Percentiles rank a stretch among this genome's conserved stretches.
Conservation (phyloP, 2,113 vertebrate genomes). For the Semnornis frantzii region DNA sequence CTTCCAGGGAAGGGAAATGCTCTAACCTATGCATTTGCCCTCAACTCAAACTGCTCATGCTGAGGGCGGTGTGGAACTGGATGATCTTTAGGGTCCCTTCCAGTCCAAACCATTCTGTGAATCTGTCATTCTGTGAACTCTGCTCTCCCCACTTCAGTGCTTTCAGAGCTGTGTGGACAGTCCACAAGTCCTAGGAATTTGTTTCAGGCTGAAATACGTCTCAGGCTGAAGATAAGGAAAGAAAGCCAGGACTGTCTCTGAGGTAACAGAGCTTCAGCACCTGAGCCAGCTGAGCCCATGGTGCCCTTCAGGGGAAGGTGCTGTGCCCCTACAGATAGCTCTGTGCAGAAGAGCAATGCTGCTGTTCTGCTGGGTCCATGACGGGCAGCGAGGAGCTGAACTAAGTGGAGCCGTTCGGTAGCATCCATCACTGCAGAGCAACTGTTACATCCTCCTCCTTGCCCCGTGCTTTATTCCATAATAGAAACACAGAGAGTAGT, state of each 20-base stretch:
- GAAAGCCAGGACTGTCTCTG: not conserved
- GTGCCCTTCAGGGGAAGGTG: not conserved
- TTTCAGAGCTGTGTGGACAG: not conserved
- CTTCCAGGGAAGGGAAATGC: not conserved
- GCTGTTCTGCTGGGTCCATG: not conserved
- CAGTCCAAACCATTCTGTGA: too few relatives aligned
- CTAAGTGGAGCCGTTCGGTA: not conserved
- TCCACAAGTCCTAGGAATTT: not conserved
- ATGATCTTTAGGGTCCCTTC: too few relatives aligned
- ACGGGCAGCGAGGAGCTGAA: not conserved
- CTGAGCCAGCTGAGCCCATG: not conserved
- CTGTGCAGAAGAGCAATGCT: not conserved
- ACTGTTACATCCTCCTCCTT: slow-evolving; percentile 28
- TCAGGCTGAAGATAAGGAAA: not conserved
- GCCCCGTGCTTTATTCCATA: not conserved
- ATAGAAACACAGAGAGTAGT: not conserved
- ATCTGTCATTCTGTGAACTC: too few relatives aligned
- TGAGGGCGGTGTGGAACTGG: too few relatives aligned
- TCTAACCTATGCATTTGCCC: not conserved
- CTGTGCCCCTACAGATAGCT: not conserved
- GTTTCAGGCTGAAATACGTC: not conserved
- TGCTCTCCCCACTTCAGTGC: not conserved
- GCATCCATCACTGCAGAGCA: not conserved
- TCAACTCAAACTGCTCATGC: not conserved
- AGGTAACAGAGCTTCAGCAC: not conserved